Evolutionary conservation across 2,113 vertebrate species (phyloP).

Genomic region (Conger conger): DNA sequence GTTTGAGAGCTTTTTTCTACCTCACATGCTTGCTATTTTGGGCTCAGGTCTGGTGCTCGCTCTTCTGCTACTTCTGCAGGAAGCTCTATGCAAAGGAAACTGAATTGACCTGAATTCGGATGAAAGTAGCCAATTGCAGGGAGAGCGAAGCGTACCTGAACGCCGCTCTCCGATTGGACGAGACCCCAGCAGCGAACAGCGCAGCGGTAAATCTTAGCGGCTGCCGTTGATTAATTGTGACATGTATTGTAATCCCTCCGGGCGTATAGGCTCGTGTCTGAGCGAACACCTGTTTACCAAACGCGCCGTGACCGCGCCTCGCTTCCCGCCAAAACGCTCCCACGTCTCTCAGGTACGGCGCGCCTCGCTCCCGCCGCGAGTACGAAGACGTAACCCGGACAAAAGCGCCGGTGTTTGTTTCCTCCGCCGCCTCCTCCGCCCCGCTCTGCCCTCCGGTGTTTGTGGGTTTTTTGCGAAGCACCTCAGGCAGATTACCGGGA

Average conservation of each 20-base stretch:
- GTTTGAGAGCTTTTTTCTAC: too few species aligned
- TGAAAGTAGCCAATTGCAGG: neutral
- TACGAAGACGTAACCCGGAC: conserved; percentile 7
- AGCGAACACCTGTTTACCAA: neutral
- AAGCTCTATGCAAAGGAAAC: too few species aligned
- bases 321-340: conserved; percentile 10
- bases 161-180: neutral
- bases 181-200: neutral
- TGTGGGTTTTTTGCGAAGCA: neutral
- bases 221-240: neutral
- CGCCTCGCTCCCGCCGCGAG: neutral
- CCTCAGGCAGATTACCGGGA: neutral
- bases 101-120: too few species aligned
- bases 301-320: neutral
- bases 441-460: neutral
- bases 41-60: too few species aligned
- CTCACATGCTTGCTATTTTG: too few species aligned
- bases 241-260: neutral
- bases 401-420: neutral
- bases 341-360: neutral
- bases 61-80: too few species aligned
- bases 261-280: neutral
- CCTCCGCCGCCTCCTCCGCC: neutral
- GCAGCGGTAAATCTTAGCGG: neutral
- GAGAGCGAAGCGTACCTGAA: neutral